These are phyloP conservation scores for Kradibia gibbosae DNA, from an alignment of 1,140 invertebrate species.

Conservation along the genomic window DNA sequence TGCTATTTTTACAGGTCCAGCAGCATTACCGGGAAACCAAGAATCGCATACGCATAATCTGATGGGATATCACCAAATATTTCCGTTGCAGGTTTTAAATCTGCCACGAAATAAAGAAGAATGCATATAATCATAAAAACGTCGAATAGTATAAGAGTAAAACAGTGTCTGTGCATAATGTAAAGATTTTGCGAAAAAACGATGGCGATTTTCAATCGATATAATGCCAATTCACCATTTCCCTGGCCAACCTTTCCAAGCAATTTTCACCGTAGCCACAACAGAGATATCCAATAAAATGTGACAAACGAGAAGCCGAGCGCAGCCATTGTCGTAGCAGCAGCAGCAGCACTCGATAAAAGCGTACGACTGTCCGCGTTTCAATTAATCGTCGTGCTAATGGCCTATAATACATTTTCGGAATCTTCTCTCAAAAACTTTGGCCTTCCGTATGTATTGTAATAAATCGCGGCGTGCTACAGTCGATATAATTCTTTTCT, in stretches of 20 bases:
- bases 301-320: not conserved
- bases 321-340: not conserved
- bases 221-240: not conserved
- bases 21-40: not conserved
- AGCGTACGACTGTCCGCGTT: slow-evolving; percentile 5
- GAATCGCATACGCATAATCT: not conserved
- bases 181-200: not conserved
- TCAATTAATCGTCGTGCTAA: slow-evolving; percentile 40
- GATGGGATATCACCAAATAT: not conserved
- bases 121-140: not conserved
- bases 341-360: slow-evolving; percentile 8
- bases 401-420: slow-evolving; percentile 36
- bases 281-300: slow-evolving; percentile 14
- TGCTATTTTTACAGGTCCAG: not conserved
- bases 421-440: slow-evolving; percentile 25
- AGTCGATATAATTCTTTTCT: slow-evolving; percentile 6
- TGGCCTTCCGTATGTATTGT: not conserved
- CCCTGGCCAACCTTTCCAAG: not conserved
- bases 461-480: not conserved
- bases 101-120: not conserved
- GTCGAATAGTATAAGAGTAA: not conserved
- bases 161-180: not conserved
- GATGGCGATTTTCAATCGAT: not conserved
- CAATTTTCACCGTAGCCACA: not conserved
- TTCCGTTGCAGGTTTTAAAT: not conserved